These are phyloP conservation scores for Bombyx huttoni DNA, from an alignment of 2,888 invertebrate species.

Conservation along the genomic window DNA sequence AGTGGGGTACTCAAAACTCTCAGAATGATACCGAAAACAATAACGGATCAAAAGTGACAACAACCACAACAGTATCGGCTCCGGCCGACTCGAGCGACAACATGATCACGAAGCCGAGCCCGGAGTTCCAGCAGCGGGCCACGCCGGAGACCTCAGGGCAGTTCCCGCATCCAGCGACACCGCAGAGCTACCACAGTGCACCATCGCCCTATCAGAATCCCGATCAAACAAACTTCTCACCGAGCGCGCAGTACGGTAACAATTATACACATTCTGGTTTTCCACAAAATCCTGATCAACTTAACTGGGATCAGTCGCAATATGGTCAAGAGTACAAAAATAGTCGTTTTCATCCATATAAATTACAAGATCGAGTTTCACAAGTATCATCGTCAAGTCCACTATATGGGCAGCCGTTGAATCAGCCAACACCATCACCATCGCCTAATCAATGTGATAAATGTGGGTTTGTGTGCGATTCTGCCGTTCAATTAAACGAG, in stretches of 20 bases:
- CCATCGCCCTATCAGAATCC: slow-evolving; percentile 76
- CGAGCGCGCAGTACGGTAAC: slow-evolving; percentile 62
- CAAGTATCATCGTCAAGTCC: slow-evolving; percentile 70
- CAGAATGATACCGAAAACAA: slow-evolving; percentile 77
- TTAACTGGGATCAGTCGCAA: slow-evolving; percentile 61
- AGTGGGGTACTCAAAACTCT: slow-evolving; percentile 77
- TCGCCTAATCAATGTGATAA: slow-evolving; percentile 87
- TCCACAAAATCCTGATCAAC: slow-evolving; percentile 61
- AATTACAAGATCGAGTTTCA: slow-evolving; percentile 66
- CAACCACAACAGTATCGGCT: slow-evolving; percentile 75
- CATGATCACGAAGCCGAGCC: slow-evolving; percentile 75
- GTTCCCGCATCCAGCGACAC: slow-evolving; percentile 76
- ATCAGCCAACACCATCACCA: slow-evolving; percentile 79
- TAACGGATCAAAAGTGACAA: slow-evolving; percentile 74
- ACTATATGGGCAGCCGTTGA: slow-evolving; percentile 70
- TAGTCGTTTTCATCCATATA: slow-evolving; percentile 65
- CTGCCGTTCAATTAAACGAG: slow-evolving; percentile 80
- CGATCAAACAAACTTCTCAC: slow-evolving; percentile 73
- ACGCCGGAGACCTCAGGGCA: slow-evolving; percentile 72
- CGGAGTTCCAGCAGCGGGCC: slow-evolving; percentile 71
- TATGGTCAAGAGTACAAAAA: slow-evolving; percentile 59
- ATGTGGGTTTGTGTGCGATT: slow-evolving; percentile 85
- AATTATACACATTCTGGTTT: slow-evolving; percentile 66
- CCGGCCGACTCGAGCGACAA: slow-evolving; percentile 84
- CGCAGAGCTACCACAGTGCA: slow-evolving; percentile 77